These are phyloP conservation scores for Lepus europaeus DNA, from an alignment of 2,113 vertebrate genomes.

Conservation along the genomic window DNA sequence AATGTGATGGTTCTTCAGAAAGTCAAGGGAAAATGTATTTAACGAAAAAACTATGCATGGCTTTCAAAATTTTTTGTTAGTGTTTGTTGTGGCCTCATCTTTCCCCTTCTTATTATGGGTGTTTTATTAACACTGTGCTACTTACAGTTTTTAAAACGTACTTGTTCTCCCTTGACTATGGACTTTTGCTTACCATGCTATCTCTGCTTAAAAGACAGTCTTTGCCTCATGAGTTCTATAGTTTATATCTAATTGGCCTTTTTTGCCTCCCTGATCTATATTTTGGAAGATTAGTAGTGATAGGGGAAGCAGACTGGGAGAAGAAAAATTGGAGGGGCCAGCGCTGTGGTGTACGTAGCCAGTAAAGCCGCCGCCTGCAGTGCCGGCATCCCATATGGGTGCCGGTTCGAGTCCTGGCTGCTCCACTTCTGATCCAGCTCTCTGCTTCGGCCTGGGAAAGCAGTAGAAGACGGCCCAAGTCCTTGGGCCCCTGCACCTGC, in stretches of 20 bases:
- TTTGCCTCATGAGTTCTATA: neutral
- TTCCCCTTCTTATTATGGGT: neutral
- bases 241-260: neutral
- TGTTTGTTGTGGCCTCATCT: neutral
- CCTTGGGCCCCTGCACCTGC: too few relatives aligned
- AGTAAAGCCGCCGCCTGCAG: too few relatives aligned
- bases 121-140: neutral
- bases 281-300: constrained; percentile 37
- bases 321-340: neutral
- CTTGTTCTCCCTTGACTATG: neutral
- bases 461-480: too few relatives aligned
- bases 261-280: neutral
- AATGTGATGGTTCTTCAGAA: too few relatives aligned
- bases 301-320: neutral
- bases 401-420: too few relatives aligned
- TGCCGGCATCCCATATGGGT: too few relatives aligned
- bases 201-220: neutral
- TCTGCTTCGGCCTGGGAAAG: too few relatives aligned
- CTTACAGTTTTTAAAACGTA: neutral
- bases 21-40: too few relatives aligned
- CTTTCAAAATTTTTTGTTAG: neutral
- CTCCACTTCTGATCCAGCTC: too few relatives aligned
- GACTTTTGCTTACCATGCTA: neutral
- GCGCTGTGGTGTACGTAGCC: too few relatives aligned
- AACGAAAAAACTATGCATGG: too few relatives aligned